Conservation (phyloP, 2,888 invertebrate species). For the Balanococcus diminutus region DNA sequence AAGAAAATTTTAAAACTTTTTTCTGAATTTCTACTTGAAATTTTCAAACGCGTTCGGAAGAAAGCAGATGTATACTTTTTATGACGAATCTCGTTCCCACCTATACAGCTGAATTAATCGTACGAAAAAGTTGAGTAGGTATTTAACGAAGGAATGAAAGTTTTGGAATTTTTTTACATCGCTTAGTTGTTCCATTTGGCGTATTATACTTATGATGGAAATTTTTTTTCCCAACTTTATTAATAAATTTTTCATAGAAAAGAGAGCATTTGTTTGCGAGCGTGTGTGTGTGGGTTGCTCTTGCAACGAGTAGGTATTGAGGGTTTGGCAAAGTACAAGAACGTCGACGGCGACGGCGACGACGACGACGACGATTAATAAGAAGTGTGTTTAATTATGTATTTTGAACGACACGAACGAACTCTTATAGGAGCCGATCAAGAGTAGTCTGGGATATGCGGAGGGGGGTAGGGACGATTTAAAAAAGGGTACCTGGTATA, state of each 20-base stretch:
- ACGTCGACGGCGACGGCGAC: too few relatives aligned
- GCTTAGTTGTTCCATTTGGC: background rate
- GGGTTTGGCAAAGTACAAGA: too few relatives aligned
- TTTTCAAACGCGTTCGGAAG: background rate
- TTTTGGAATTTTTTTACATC: background rate
- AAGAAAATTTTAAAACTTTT: too few relatives aligned
- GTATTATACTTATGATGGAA: background rate
- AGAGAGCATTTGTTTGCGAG: background rate
- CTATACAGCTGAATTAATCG: background rate
- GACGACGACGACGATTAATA: background rate
- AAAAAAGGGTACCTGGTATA: too few relatives aligned
- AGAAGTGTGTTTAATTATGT: background rate
- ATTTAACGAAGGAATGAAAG: background rate
- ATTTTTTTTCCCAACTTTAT: background rate
- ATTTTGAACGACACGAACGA: background rate
- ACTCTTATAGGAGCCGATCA: too few relatives aligned
- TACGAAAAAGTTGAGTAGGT: background rate
- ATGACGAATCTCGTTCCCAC: background rate
- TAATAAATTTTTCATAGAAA: background rate
- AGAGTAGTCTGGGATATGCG: too few relatives aligned
- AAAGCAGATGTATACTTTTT: background rate
- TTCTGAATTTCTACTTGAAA: too few relatives aligned
- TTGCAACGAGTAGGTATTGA: too few relatives aligned
- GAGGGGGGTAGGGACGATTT: background rate
- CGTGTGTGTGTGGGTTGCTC: background rate